Conservation (phyloP, 1,140 invertebrate species). For the Rhopalosiphum maidis region DNA sequence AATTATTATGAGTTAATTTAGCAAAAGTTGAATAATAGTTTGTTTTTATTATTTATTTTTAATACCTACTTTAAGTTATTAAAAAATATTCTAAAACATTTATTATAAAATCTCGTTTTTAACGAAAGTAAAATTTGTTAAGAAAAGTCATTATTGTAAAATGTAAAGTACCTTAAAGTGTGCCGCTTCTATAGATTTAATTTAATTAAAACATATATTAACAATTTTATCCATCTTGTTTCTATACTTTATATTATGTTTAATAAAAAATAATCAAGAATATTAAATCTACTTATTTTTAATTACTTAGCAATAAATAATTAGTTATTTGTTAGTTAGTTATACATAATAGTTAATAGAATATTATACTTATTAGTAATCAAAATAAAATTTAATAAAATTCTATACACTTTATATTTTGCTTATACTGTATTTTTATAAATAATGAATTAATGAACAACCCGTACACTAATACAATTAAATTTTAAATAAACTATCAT, state of each 20-base stretch:
- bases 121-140: not conserved
- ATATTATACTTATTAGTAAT: not conserved
- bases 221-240: not conserved
- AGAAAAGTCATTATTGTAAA: not conserved
- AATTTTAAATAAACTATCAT: not conserved
- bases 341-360: not conserved
- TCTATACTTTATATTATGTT: not conserved
- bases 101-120: not conserved
- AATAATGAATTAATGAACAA: not conserved
- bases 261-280: not conserved
- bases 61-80: not conserved
- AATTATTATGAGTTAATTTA: not conserved
- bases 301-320: not conserved
- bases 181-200: not conserved
- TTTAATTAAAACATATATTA: conserved; percentile 13
- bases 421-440: not conserved
- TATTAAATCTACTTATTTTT: not conserved
- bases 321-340: not conserved
- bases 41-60: not conserved
- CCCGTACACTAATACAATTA: not conserved
- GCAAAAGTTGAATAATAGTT: not conserved
- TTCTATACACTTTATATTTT: not conserved
- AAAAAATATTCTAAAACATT: not conserved
- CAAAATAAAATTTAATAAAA: not conserved
- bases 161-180: not conserved